Evolutionary conservation across 2,888 invertebrate species (phyloP).

Genomic region (Graphium colonna): DNA sequence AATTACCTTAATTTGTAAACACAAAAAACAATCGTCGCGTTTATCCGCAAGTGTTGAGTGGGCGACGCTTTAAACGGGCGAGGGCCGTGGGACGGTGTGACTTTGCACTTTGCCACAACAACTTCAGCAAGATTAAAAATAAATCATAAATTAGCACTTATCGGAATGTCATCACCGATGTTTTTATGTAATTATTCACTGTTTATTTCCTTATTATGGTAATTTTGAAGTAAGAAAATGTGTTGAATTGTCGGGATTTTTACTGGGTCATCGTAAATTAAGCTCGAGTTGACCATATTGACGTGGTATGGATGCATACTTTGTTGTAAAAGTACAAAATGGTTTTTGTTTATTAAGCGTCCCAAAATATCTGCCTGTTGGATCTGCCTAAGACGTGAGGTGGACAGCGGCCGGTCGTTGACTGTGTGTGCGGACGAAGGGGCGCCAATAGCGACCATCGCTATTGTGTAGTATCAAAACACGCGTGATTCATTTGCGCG

Average conservation of each 20-base stretch:
- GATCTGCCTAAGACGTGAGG: conserved; percentile 61
- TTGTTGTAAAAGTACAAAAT: conserved; percentile 27
- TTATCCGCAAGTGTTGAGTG: conserved; percentile 44
- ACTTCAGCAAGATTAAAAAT: conserved; percentile 39
- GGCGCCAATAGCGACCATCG: conserved; percentile 40
- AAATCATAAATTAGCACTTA: conserved; percentile 45
- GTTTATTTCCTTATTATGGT: not conserved
- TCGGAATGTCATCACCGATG: conserved; percentile 25
- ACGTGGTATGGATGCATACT: too few species aligned
- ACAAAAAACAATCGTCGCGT: conserved; percentile 62
- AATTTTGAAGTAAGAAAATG: not conserved
- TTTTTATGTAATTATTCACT: not conserved
- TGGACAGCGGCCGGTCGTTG: conserved; percentile 59
- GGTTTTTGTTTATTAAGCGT: conserved; percentile 47
- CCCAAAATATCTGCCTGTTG: conserved; percentile 62
- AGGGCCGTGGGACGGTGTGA: conserved; percentile 30
- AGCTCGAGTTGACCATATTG: too few species aligned
- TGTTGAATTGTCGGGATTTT: too few species aligned
- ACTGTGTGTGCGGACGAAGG: conserved; percentile 53
- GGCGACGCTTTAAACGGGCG: conserved; percentile 55
- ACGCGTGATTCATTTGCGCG: conserved; percentile 56
- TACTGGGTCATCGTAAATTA: too few species aligned
- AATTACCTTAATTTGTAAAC: conserved; percentile 76
- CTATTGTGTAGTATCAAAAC: conserved; percentile 52
- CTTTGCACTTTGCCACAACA: not conserved